Evolutionary conservation across 53 echinoderm and acorn worm species (phyloP).

Genomic region (Mesocentrotus franciscanus): DNA sequence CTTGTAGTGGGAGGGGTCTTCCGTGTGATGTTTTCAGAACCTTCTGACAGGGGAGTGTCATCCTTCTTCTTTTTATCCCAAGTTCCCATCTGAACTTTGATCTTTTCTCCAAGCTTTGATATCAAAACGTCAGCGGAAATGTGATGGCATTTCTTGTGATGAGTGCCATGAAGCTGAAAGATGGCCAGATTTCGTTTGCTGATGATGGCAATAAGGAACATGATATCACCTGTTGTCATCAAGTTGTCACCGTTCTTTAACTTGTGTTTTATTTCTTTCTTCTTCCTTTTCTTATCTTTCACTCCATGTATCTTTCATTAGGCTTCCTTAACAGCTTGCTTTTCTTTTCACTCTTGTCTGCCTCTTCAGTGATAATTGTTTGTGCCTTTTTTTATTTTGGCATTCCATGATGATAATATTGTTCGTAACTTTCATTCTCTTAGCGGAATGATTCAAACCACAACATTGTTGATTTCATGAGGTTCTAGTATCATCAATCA

Average conservation of each 20-base stretch:
- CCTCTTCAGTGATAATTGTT: not conserved
- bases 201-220: not conserved
- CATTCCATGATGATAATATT: too few relatives aligned
- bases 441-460: too few relatives aligned
- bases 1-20: conserved; percentile 10
- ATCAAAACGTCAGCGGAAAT: conserved; percentile 31
- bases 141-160: not conserved
- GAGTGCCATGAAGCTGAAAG: not conserved
- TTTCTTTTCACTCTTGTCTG: not conserved
- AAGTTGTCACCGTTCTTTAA: not conserved
- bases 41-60: not conserved
- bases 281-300: not conserved
- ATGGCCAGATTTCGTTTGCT: not conserved
- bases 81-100: not conserved
- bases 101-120: not conserved
- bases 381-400: not conserved
- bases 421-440: too few relatives aligned
- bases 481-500: too few relatives aligned
- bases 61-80: not conserved
- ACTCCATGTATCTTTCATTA: too few relatives aligned
- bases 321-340: not conserved
- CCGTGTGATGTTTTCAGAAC: conserved; percentile 14
- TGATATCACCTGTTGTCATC: not conserved
- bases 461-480: too few relatives aligned
- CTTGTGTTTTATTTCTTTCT: not conserved